Evolutionary conservation across 2,113 vertebrate genomes (phyloP), one percentile per base, ranked within the genome.

Genomic region (Epinephelus lanceolatus): DNA sequence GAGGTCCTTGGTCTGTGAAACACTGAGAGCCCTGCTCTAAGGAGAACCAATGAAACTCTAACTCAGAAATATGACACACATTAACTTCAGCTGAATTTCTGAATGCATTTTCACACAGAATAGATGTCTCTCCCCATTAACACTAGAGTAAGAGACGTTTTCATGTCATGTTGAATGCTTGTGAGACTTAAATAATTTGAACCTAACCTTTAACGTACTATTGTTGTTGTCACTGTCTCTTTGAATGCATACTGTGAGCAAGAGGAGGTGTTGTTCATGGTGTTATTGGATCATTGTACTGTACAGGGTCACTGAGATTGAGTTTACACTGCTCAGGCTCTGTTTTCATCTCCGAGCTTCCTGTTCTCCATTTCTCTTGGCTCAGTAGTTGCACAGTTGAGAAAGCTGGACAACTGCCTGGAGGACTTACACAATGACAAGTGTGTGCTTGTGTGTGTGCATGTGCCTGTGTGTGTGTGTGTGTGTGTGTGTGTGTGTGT

Each of bases 341-440:
- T 66, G 42, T 75, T 80, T 76, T 69, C 52, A 71, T 83, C 33
- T 80, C 53, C 30, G 42, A 47, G 6, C 59, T 78, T 78, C 65
- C 49, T 62, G 37, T 80, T 78, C 23, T 81, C n/a, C 8, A 1
- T 57, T 47, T 76, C 37, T 57, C 40, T 63, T n/a, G 19, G 56
- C 12, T 1, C 25, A 76, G n/a, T 71, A 66, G 79, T 73, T 88
- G 51, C n/a, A 76, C 27, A 61, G 23, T 70, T 85, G 19, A 85
- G 59, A 84, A 78, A 52, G 65, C 75, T 89, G 86, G 76, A 85
- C 30, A 85, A 53, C 62, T 82, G 86, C 90, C 87, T 82, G 71
- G 56, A 88, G 68, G 67, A 86, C 67, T 88, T 87, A 78, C 61
- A 88, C 86, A 91, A 89, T 81, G 59, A 25, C 40, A 51, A 45